Percentiles rank a stretch among this genome's conserved stretches.
phyloP scores from a whole-genome alignment of 2,797 vertebrate genomes.

The Botia almorhae region DNA sequence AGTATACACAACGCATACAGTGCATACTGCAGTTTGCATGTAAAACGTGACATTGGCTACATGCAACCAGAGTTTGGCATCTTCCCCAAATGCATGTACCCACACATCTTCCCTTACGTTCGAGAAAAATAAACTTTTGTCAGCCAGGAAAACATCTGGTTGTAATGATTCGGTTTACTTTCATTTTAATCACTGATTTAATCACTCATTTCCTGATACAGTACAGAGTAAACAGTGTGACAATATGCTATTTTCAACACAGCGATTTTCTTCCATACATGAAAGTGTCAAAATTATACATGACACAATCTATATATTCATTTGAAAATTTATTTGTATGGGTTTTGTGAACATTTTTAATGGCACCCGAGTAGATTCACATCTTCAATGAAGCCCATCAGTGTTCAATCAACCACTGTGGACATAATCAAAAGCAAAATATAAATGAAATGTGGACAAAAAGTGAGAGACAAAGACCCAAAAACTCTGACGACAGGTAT shows the following conservation, averaged over 20 bases:
- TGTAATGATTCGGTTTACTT: not conserved
- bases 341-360: not conserved
- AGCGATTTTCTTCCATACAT: not conserved
- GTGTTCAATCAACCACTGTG: not conserved
- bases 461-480: not conserved
- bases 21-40: not conserved
- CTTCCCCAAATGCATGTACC: not conserved
- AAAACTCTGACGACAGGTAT: not conserved
- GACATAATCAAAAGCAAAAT: not conserved
- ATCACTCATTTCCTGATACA: not conserved
- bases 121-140: not conserved
- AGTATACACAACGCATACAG: not conserved
- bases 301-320: not conserved
- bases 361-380: conserved; percentile 8
- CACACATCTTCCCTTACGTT: not conserved
- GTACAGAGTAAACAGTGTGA: not conserved
- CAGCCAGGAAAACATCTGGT: not conserved
- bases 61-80: not conserved
- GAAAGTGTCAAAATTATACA: not conserved
- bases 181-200: too few species aligned
- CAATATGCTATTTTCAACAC: not conserved
- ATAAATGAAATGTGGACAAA: not conserved
- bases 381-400: not conserved
- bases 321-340: not conserved
- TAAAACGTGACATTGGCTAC: conserved; percentile 2